phyloP scores from a whole-genome alignment of 2,797 vertebrate genomes.

The Chelidonichthys spinosus region DNA sequence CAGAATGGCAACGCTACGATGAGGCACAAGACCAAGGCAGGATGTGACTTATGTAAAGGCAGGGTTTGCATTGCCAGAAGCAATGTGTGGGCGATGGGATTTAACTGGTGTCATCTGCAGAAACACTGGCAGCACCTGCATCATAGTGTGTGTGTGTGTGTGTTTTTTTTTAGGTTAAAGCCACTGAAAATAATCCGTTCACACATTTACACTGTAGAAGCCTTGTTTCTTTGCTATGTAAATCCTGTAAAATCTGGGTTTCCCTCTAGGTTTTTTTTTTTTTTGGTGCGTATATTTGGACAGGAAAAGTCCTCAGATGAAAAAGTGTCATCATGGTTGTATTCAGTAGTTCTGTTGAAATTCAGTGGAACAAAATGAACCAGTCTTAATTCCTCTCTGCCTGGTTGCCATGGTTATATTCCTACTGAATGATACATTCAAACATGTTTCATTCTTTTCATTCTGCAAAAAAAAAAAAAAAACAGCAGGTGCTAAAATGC shows the following conservation, averaged over 20 bases:
- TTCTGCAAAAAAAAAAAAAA: conserved; percentile 20
- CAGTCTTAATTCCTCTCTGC: conserved; percentile 11
- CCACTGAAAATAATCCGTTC: background rate
- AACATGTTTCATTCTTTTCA: conserved; percentile 28
- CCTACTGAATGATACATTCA: conserved; percentile 26
- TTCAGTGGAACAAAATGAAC: conserved; percentile 18
- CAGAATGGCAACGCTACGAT: background rate
- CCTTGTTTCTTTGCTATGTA: background rate
- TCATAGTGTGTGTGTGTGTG: background rate
- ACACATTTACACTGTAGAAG: background rate
- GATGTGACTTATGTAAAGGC: background rate
- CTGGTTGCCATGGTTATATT: conserved; percentile 48
- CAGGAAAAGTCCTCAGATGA: background rate
- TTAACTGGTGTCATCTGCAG: conserved; percentile 22
- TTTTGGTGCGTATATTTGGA: background rate
- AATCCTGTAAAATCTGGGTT: background rate
- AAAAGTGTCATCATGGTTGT: background rate
- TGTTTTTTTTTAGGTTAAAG: background rate
- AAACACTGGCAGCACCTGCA: conserved; percentile 11
- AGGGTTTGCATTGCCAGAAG: conserved; percentile 13
- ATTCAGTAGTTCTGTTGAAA: conserved; percentile 3
- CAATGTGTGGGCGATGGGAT: conserved; percentile 4
- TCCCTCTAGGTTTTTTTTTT: background rate
- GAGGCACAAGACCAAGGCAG: background rate
- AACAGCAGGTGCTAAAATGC: conserved; percentile 18